These are phyloP conservation scores for Hystrix brachyura DNA, from an alignment of 2,113 vertebrate species.

Conservation along the genomic window DNA sequence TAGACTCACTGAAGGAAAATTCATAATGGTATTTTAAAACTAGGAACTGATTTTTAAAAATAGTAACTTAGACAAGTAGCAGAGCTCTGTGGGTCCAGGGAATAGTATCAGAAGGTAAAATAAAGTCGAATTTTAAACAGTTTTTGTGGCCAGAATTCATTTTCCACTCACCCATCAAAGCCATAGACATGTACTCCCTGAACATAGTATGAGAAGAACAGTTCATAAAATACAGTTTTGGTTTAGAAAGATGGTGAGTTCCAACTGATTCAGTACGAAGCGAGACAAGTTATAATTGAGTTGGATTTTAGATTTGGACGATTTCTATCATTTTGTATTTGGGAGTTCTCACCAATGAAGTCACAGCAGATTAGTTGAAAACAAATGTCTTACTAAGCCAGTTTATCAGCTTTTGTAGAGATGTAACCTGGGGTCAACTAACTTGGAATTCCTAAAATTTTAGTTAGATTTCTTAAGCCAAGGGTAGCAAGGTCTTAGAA, in stretches of 20 bases:
- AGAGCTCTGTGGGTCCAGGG: not conserved
- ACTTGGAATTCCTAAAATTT: conserved; percentile 6
- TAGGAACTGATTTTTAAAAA: not conserved
- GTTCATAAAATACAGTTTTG: not conserved
- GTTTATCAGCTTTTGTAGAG: not conserved
- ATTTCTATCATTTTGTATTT: not conserved
- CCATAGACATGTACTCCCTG: not conserved
- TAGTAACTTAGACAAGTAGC: not conserved
- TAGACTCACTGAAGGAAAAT: not conserved
- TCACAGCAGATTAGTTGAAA: not conserved
- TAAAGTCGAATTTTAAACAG: not conserved
- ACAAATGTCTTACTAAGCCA: not conserved
- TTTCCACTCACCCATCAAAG: not conserved
- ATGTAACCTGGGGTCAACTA: not conserved
- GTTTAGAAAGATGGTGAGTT: not conserved
- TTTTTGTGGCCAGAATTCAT: not conserved
- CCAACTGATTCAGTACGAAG: not conserved
- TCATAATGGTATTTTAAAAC: conserved; percentile 13
- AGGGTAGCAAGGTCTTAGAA: not conserved
- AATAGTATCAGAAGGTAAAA: not conserved
- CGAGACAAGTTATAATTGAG: not conserved
- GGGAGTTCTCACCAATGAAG: not conserved
- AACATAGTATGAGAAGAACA: not conserved
- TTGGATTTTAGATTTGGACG: not conserved
- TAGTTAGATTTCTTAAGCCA: not conserved